phyloP scores from a whole-genome alignment of 2,888 invertebrate species.

The Trachelus stipa region DNA sequence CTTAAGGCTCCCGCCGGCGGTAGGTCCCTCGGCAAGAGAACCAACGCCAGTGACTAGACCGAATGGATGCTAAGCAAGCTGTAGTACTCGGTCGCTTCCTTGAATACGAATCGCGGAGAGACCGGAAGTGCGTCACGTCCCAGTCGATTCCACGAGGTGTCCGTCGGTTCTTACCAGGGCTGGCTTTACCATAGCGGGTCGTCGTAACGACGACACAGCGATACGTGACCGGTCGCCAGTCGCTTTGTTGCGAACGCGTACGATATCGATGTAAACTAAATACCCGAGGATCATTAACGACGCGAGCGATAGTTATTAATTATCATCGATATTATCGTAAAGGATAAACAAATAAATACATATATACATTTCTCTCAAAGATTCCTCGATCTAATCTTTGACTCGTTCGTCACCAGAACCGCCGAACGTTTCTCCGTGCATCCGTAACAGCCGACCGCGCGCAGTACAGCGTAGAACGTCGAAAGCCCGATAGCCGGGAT shows the following conservation, averaged over 20 bases:
- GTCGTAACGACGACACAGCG: conserved; percentile 13
- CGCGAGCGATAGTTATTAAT: no score
- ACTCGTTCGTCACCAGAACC: no score
- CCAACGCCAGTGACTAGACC: conserved; percentile 45
- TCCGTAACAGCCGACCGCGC: no score
- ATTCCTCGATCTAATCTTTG: no score
- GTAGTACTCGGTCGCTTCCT: conserved; percentile 63
- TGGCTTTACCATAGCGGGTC: conserved; percentile 32
- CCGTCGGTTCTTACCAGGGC: conserved; percentile 13
- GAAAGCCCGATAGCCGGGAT: no score
- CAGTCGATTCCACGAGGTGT: conserved; percentile 45
- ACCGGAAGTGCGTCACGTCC: conserved; percentile 64
- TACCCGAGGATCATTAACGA: no score
- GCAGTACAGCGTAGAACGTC: no score
- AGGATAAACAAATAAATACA: no score
- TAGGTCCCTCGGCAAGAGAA: conserved; percentile 35
- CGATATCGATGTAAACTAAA: no score
- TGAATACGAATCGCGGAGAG: conserved; percentile 58
- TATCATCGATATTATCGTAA: no score
- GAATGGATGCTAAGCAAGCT: conserved; percentile 65
- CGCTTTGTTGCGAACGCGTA: not conserved
- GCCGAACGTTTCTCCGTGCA: no score
- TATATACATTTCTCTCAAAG: no score
- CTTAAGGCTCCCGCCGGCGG: conserved; percentile 35
- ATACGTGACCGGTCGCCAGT: conserved; percentile 25